Percentiles rank a stretch among this genome's conserved stretches.
phyloP scores from a whole-genome alignment of 2,888 invertebrate species.

The Crematogaster levior region DNA sequence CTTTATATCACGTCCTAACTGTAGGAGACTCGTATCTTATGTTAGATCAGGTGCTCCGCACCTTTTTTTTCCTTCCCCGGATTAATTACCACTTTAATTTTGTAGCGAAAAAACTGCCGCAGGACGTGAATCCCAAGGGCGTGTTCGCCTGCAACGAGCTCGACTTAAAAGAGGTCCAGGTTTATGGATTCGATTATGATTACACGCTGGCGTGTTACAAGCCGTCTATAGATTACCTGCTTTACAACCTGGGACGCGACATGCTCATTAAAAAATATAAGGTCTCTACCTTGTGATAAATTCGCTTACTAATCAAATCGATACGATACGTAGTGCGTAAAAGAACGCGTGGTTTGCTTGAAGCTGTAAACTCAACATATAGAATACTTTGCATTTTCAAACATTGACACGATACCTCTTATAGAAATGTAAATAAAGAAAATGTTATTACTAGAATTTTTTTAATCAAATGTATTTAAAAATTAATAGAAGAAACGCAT shows the following conservation, averaged over 20 bases:
- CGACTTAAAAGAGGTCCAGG: slow-evolving; percentile 95
- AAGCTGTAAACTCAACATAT: neutral
- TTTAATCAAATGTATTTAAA: neutral
- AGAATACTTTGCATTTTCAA: neutral
- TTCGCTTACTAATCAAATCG: neutral
- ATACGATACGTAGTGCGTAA: neutral
- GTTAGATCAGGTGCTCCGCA: neutral
- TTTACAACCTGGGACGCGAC: slow-evolving; percentile 96
- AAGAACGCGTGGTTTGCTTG: neutral
- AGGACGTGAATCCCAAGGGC: slow-evolving; percentile 94
- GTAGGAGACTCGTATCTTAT: neutral
- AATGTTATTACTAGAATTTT: neutral
- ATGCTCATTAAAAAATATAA: slow-evolving; percentile 95
- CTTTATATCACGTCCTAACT: neutral
- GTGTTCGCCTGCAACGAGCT: slow-evolving; percentile 99
- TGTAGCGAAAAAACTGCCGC: slow-evolving; percentile 94
- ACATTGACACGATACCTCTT: neutral
- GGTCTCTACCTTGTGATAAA: slow-evolving; percentile 86
- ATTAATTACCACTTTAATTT: slow-evolving; percentile 69
- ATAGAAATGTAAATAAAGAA: neutral
- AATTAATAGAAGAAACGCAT: neutral
- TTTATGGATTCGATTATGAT: slow-evolving; percentile 99
- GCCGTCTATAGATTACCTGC: slow-evolving; percentile 93
- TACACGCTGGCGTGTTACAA: slow-evolving; percentile 99
- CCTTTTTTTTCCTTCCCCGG: neutral